A percentile compares a stretch with the other conserved stretches of the same genome.
phyloP scores from a whole-genome alignment of 2,888 invertebrate genomes.

The Coelogynopora nodosa region DNA sequence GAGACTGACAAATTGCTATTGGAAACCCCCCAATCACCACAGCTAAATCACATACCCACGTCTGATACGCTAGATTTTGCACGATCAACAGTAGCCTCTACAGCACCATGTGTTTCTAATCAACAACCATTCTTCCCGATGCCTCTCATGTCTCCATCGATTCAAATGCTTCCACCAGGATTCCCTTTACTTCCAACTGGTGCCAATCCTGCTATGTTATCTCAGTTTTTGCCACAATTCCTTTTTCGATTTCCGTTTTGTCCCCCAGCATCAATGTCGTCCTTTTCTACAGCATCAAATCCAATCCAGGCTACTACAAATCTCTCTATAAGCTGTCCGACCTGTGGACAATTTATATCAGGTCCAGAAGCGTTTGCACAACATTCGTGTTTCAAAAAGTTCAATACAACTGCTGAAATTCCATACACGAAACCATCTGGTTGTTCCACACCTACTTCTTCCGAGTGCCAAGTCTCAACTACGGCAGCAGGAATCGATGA shows the following conservation, averaged over 20 bases:
- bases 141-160: not conserved
- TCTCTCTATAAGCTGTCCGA: not conserved
- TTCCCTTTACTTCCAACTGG: not conserved
- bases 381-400: not conserved
- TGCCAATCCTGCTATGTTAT: not conserved
- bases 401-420: not conserved
- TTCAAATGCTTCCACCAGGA: not conserved
- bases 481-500: not conserved
- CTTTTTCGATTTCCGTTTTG: not conserved
- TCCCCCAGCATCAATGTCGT: not conserved
- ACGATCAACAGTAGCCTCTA: not conserved
- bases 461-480: not conserved
- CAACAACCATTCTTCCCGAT: not conserved
- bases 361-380: not conserved
- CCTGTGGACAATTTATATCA: not conserved
- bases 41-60: not conserved
- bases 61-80: not conserved
- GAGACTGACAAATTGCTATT: conserved; percentile 3
- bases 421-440: not conserved
- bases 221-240: not conserved
- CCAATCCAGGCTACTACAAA: not conserved
- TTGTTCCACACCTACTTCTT: not conserved
- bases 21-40: not conserved
- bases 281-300: not conserved
- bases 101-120: not conserved